phyloP scores from a whole-genome alignment of 2,888 invertebrate species.

The Podotricha telesiphe region DNA sequence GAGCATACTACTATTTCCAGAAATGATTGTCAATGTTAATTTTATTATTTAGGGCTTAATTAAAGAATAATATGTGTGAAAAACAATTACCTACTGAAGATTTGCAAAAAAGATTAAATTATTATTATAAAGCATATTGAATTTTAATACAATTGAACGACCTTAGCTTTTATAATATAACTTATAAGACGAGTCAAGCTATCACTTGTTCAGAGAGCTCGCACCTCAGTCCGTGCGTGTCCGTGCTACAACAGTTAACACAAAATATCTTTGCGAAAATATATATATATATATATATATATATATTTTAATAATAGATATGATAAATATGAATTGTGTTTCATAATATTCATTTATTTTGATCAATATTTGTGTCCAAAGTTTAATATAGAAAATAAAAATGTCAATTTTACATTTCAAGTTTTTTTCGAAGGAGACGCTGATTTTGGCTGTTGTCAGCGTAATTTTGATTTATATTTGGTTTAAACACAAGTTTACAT shows the following conservation, averaged over 20 bases:
- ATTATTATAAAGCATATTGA: background rate
- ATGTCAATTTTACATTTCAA: constrained; percentile 40
- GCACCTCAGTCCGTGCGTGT: constrained; percentile 43
- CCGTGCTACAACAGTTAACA: constrained; percentile 28
- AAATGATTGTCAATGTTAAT: no score
- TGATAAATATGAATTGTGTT: background rate
- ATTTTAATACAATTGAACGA: constrained; percentile 33
- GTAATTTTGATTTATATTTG: constrained; percentile 52
- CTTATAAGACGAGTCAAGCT: constrained; percentile 43
- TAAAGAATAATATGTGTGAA: background rate
- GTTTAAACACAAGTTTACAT: constrained; percentile 69
- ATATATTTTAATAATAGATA: background rate
- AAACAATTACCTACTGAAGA: background rate
- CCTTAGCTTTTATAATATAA: constrained; percentile 45
- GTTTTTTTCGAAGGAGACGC: constrained; percentile 44
- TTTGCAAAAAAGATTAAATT: background rate
- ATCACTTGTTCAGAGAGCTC: constrained; percentile 36
- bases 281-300: no score
- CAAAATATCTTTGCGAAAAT: background rate
- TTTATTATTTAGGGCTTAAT: no score
- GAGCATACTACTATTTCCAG: no score
- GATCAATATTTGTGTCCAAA: background rate
- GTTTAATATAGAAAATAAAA: constrained; percentile 3
- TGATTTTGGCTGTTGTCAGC: constrained; percentile 51
- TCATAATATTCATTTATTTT: constrained; percentile 1